phyloP scores from a whole-genome alignment of 2,113 vertebrate genomes.

The Numida meleagris region DNA sequence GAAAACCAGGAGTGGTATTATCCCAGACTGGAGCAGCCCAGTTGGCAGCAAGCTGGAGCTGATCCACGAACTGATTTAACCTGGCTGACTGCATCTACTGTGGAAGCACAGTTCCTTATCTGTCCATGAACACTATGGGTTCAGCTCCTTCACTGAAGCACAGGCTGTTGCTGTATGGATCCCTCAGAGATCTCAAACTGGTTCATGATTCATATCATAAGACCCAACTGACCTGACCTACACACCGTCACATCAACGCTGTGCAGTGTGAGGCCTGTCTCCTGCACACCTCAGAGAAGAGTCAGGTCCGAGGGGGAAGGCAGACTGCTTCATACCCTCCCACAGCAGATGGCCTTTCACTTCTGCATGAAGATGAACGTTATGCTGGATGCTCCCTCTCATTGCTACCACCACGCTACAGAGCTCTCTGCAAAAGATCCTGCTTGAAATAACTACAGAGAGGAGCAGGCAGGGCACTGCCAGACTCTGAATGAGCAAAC shows the following conservation, averaged over 20 bases:
- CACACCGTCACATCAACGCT: neutral
- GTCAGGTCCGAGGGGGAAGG: neutral
- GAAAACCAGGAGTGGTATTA: neutral
- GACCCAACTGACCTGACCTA: neutral
- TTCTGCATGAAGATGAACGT: neutral
- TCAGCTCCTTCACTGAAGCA: neutral
- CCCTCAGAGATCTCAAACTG: neutral
- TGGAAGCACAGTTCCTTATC: neutral
- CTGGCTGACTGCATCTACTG: neutral
- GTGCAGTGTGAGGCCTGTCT: neutral
- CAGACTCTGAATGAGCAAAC: neutral
- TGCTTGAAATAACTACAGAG: neutral
- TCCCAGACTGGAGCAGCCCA: neutral
- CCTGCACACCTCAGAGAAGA: neutral
- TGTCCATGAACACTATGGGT: neutral
- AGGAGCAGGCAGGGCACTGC: neutral
- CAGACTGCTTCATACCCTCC: neutral
- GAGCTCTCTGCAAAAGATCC: neutral
- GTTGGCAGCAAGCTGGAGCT: conserved; percentile 19
- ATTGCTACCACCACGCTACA: neutral
- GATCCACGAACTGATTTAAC: neutral
- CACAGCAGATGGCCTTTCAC: neutral
- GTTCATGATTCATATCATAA: neutral
- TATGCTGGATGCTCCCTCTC: neutral
- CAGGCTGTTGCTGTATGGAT: neutral